These are phyloP conservation scores for Petrolisthes manimaculis DNA, from an alignment of 2,888 invertebrate species.

Conservation along the genomic window DNA sequence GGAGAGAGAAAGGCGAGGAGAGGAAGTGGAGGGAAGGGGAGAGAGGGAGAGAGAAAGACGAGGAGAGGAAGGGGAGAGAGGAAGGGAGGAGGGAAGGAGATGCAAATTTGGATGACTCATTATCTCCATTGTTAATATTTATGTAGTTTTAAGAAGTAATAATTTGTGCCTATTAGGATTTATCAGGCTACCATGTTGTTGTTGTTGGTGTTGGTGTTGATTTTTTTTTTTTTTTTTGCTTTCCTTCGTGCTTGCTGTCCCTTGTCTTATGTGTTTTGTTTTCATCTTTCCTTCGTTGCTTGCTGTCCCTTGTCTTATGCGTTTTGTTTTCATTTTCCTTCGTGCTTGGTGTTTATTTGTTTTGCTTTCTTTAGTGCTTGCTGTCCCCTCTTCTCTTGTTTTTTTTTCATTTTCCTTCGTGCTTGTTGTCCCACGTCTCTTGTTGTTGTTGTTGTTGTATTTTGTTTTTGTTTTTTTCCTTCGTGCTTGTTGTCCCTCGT, in stretches of 20 bases:
- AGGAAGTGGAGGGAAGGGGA: neutral
- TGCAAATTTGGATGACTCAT: neutral
- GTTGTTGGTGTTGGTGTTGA: neutral
- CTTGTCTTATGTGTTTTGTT: no score
- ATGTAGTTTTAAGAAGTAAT: no score
- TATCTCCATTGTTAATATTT: neutral
- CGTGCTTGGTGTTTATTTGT: no score
- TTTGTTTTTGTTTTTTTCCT: neutral
- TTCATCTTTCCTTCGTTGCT: no score
- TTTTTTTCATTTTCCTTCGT: neutral
- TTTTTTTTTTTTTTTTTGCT: neutral
- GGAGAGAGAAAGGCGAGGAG: neutral
- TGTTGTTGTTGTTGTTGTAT: neutral
- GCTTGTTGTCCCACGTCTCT: neutral
- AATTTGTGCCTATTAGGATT: neutral
- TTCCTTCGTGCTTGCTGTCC: no score
- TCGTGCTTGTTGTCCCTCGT: neutral
- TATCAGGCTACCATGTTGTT: neutral
- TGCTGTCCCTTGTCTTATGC: no score
- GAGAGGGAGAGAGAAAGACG: neutral
- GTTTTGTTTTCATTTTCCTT: no score
- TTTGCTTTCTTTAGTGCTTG: no score
- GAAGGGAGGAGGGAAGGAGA: neutral
- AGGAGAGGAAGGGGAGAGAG: neutral
- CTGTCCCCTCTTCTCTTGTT: no score